These are phyloP conservation scores for Yasuhikotakia modesta DNA, from an alignment of 2,797 vertebrate genomes.

Conservation along the genomic window DNA sequence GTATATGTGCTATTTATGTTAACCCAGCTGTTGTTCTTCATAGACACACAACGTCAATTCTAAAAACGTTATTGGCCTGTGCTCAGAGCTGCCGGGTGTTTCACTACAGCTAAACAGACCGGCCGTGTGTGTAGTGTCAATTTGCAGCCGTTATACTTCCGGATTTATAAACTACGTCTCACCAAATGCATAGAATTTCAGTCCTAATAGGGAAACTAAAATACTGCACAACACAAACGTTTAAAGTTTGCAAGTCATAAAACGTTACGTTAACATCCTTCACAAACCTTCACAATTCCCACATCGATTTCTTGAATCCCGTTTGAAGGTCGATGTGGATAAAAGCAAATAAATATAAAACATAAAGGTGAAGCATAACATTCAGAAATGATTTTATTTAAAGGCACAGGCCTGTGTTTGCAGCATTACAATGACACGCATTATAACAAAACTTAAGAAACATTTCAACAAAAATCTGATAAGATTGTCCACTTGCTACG, in stretches of 20 bases:
- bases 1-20: slow-evolving; percentile 30
- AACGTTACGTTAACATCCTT: too few species aligned
- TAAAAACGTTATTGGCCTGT: slow-evolving; percentile 27
- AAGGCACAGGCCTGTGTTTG: not conserved
- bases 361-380: too few species aligned
- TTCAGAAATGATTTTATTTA: not conserved
- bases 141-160: not conserved
- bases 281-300: too few species aligned
- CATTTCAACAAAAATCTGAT: not conserved
- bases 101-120: slow-evolving; percentile 34
- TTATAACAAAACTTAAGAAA: not conserved
- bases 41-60: slow-evolving; percentile 7
- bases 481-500: not conserved
- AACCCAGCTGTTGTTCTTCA: slow-evolving; percentile 47
- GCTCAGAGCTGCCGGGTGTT: slow-evolving; percentile 8
- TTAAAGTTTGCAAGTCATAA: too few species aligned
- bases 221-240: not conserved
- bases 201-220: not conserved
- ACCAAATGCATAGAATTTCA: slow-evolving; percentile 5
- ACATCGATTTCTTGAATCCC: too few species aligned
- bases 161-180: not conserved
- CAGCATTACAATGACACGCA: not conserved
- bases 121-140: not conserved
- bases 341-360: too few species aligned
- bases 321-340: too few species aligned